A percentile compares a stretch with the other conserved stretches of the same genome.
Conservation (phyloP, 1,140 invertebrate species). For the Lepidurus couesii region DNA sequence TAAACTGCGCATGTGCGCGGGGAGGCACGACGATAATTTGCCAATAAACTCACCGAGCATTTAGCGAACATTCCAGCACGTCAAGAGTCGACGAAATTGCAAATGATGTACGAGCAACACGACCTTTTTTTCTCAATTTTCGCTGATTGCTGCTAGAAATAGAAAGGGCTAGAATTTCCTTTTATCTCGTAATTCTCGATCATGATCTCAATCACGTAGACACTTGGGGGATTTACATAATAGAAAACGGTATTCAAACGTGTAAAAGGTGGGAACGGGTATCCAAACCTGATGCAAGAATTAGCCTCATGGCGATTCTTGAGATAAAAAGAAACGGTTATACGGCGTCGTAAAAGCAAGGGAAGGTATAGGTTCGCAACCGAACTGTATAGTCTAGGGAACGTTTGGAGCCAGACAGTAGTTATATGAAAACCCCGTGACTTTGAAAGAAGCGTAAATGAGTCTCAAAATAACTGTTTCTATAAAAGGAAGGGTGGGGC, state of each 20-base stretch:
- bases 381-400: conserved; percentile 11
- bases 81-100: too few species aligned
- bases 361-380: background rate
- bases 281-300: background rate
- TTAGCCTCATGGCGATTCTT: background rate
- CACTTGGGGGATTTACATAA: background rate
- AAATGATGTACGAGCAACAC: too few species aligned
- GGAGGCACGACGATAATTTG: too few species aligned
- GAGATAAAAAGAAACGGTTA: background rate
- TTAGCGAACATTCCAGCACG: too few species aligned
- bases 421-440: background rate
- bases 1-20: too few species aligned
- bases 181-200: background rate
- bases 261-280: background rate
- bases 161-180: background rate
- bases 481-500: background rate
- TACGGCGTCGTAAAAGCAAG: conserved; percentile 5
- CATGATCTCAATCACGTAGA: conserved; percentile 8
- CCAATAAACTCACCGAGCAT: too few species aligned
- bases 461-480: background rate
- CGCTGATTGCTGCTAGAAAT: background rate
- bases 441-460: background rate
- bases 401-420: conserved; percentile 13
- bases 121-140: background rate
- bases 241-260: background rate